Evolutionary conservation across 2,113 vertebrate genomes (phyloP), one percentile per base, ranked within the genome.

Genomic region (Oreocharis arfaki): DNA sequence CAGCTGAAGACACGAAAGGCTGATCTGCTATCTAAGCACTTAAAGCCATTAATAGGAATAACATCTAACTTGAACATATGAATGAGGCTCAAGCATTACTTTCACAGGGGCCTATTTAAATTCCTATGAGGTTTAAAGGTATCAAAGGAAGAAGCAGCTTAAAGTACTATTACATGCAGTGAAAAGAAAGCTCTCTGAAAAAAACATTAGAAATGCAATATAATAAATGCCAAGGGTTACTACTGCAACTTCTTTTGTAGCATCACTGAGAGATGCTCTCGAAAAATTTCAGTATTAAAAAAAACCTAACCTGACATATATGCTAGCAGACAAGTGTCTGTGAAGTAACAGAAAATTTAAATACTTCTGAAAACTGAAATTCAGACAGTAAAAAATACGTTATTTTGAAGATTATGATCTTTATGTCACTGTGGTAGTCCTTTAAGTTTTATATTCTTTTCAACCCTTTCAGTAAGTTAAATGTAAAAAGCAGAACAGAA

Each of bases 11-110:
- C 83, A 85, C 3, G 0, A 94, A 97, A 94, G 80, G 86, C 94
- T 97, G 96, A 97, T 97, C 94, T 96, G 76, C 93, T 94, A 96
- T 90, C 96, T 96, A 95, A 96, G 97, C 97, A 97, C 96, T 98
- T 97, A 97, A 91, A 97, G 92, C 85, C 96, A 91, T 98, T 98
- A 98, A 98, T 97, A 98, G 97, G 89, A 97, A 97, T 96, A 97
- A 97, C 81, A 97, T 96, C 91, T 90, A 95, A 96, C 88, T 95
- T 4, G 30, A 98, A 98, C 77, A 95, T 67, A 95, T 95, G 96
- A 98, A 97, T 96, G 90, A 97, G 93, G 91, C 87, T 96, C 95
- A 96, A 97, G 96, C 77, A 91, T 65, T 93, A 93, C 79, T 97
- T 97, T 97, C 92, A 93, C 49, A 57, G 53, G 57, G 91, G 89